phyloP scores from a whole-genome alignment of 2,797 vertebrate genomes.

The Pteronotus mesoamericanus region DNA sequence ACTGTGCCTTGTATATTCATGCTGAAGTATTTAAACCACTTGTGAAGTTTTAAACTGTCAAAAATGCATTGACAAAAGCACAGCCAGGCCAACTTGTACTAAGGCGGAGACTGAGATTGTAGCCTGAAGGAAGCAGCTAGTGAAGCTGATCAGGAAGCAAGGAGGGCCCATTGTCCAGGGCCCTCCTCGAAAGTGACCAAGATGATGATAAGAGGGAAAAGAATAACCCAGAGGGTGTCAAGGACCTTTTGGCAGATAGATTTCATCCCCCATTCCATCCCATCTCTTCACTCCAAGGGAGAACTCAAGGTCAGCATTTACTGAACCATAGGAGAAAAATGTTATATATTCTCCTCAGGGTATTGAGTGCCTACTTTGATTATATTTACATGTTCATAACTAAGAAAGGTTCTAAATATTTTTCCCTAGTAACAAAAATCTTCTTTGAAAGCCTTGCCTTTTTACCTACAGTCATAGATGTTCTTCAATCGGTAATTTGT shows the following conservation, averaged over 20 bases:
- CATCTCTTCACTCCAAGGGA: neutral
- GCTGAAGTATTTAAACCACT: neutral
- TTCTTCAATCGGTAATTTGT: neutral
- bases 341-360: neutral
- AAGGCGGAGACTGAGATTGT: neutral
- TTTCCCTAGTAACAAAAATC: neutral
- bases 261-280: neutral
- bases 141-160: neutral
- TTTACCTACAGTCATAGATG: neutral
- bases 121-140: neutral
- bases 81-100: neutral
- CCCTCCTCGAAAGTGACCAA: neutral
- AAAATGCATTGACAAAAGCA: neutral
- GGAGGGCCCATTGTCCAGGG: neutral
- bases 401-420: neutral
- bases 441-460: neutral
- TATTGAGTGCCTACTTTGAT: neutral
- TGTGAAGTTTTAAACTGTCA: neutral
- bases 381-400: constrained; percentile 7
- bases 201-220: neutral
- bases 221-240: neutral
- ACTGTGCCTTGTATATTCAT: neutral
- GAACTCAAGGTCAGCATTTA: neutral
- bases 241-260: neutral
- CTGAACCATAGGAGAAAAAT: neutral